These are phyloP conservation scores for Hypomesus transpacificus DNA, from an alignment of 2,113 vertebrate genomes.

Conservation along the genomic window DNA sequence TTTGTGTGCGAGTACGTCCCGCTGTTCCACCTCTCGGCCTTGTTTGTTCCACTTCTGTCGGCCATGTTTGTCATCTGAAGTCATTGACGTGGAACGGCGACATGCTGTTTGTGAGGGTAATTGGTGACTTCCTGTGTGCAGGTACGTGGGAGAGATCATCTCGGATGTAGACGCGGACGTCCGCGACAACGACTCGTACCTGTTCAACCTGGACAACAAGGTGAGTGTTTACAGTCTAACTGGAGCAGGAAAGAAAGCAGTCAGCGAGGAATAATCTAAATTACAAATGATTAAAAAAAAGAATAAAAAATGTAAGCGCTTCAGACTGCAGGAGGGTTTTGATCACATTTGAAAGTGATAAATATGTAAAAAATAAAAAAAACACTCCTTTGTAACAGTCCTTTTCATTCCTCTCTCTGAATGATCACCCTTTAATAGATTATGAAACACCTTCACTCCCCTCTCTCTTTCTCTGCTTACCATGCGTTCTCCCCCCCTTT, in stretches of 20 bases:
- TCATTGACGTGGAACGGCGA: background rate
- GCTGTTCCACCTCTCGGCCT: background rate
- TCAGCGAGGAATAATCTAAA: background rate
- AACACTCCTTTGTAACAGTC: background rate
- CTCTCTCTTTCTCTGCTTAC: background rate
- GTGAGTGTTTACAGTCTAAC: conserved; percentile 56
- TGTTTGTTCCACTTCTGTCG: no score
- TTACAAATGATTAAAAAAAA: background rate
- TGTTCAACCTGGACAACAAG: conserved; percentile 96
- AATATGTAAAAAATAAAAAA: no score
- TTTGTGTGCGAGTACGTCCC: conserved; percentile 95
- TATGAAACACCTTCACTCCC: background rate
- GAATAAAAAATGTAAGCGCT: background rate
- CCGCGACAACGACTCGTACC: conserved; percentile 91
- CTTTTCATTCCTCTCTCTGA: background rate
- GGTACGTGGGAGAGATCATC: conserved; percentile 96
- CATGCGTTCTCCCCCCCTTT: background rate
- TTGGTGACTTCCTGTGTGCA: conserved; percentile 46
- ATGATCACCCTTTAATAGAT: background rate
- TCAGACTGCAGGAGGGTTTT: background rate
- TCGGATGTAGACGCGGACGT: conserved; percentile 91
- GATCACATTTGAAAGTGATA: no score
- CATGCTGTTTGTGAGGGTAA: background rate
- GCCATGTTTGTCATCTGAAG: background rate
- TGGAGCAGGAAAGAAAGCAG: no score